Evolutionary conservation across 2,888 invertebrate species (phyloP).

Genomic region (Chalcis sispes): DNA sequence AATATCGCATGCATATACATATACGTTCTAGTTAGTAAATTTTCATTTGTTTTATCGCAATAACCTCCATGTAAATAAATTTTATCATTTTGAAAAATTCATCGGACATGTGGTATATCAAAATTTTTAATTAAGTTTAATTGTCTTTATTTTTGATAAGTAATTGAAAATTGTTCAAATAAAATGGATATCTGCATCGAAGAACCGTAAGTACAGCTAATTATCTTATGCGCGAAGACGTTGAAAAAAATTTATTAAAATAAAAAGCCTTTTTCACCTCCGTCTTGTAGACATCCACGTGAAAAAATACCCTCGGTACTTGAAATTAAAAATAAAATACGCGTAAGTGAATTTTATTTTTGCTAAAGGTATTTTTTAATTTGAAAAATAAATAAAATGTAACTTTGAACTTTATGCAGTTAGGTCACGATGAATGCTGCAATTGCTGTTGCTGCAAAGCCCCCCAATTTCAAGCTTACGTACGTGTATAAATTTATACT

Average conservation of each 20-base stretch:
- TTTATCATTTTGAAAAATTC: constrained; percentile 21
- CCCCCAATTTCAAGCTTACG: constrained; percentile 64
- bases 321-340: constrained; percentile 68
- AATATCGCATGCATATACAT: background rate
- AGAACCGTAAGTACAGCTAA: constrained; percentile 63
- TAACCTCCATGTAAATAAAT: constrained; percentile 47
- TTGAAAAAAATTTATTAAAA: background rate
- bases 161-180: constrained; percentile 44
- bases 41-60: constrained; percentile 47
- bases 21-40: background rate
- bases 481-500: constrained; percentile 50
- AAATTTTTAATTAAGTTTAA: constrained; percentile 47
- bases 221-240: constrained; percentile 9
- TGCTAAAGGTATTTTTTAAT: background rate
- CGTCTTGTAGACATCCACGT: constrained; percentile 49
- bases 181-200: constrained; percentile 70
- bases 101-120: background rate
- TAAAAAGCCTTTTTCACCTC: background rate
- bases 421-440: constrained; percentile 69
- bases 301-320: constrained; percentile 63
- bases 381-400: background rate
- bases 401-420: constrained; percentile 59
- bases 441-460: constrained; percentile 70
- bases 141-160: constrained; percentile 18
- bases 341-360: no score